A percentile compares a stretch with the other conserved stretches of the same genome.
These are phyloP conservation scores for Tachysurus fulvidraco DNA, from an alignment of 2,113 vertebrate genomes.

Conservation along the genomic window DNA sequence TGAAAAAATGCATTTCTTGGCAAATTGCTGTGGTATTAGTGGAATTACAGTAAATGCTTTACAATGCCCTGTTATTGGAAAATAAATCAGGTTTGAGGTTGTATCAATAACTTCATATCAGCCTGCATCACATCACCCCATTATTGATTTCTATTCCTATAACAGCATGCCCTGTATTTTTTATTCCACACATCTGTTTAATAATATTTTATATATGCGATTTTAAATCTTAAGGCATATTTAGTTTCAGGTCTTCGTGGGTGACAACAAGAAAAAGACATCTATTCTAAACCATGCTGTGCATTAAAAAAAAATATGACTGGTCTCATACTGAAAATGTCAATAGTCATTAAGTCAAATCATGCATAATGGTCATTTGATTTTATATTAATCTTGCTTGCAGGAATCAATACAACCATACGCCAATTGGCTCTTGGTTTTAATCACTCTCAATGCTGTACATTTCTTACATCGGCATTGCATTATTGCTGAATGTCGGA, in stretches of 20 bases:
- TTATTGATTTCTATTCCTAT: not conserved
- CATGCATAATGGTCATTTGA: conserved; percentile 44
- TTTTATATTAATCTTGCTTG: conserved; percentile 52
- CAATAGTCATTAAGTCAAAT: conserved; percentile 17
- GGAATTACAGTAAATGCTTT: no score
- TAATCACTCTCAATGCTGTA: conserved; percentile 53
- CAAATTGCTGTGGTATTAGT: not conserved
- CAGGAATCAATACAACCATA: conserved; percentile 53
- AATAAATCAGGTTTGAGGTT: not conserved
- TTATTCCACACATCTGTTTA: not conserved
- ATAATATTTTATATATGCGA: not conserved
- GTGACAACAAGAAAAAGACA: not conserved
- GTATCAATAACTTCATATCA: not conserved
- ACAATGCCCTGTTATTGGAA: not conserved
- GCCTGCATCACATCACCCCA: not conserved
- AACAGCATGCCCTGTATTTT: not conserved
- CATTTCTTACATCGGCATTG: conserved; percentile 51
- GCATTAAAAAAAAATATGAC: not conserved
- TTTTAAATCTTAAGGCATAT: not conserved
- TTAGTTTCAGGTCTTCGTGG: not conserved
- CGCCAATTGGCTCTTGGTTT: conserved; percentile 39
- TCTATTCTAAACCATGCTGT: not conserved
- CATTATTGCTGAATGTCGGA: conserved; percentile 43
- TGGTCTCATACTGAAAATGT: not conserved
- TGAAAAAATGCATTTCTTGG: not conserved